Evolutionary conservation across 2,797 vertebrate species (phyloP), one percentile per base, ranked within the genome.

Genomic region (Hafferia zeledoni): DNA sequence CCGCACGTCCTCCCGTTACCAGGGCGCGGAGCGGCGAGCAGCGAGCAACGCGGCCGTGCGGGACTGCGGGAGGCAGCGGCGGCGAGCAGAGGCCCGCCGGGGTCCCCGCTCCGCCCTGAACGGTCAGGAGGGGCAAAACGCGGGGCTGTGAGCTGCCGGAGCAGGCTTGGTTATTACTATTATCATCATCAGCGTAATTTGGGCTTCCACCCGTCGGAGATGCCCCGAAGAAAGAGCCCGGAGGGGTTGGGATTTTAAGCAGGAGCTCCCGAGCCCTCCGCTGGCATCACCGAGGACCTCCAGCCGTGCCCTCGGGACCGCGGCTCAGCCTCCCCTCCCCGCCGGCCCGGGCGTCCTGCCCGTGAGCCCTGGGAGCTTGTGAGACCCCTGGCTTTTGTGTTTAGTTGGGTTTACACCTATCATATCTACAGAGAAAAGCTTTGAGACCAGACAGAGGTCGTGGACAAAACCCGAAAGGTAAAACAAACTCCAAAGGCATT

Each of bases 1-100:
- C 14, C 52, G 96, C 93, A 92, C 96, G 90, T 94, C 90, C 56
- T 82, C 68, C 35, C 44, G 87, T 64, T 71, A 47, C 77, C 72
- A 16, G 44, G 85, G 84, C 50, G 55, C 88, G 77, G 64, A 17
- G 60, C 24, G 13, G 64, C 24, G 53, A 33, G 39, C 63, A 1
- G 65, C 15, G 31, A 30, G 56, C 59, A 6, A 30, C n/a, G 67
- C 57, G 1, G 7, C 18, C 2, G 11, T 3, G 13, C 3, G 83
- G 59, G 23, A 13, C 23, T 0, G 69, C 39, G 30, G 59, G 2
- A 1, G 41, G 9, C 31, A 11, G 6, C 49, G 47, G 43, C 43
- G 4, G 33, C 11, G 13, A 11, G 6, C 3, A 6, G 27, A 8
- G 70, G 27, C 20, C 85, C 44, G 17, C 23, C 10, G 13, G 27